Evolutionary conservation across 2,888 invertebrate species (phyloP).

Genomic region (Macropis europaea): DNA sequence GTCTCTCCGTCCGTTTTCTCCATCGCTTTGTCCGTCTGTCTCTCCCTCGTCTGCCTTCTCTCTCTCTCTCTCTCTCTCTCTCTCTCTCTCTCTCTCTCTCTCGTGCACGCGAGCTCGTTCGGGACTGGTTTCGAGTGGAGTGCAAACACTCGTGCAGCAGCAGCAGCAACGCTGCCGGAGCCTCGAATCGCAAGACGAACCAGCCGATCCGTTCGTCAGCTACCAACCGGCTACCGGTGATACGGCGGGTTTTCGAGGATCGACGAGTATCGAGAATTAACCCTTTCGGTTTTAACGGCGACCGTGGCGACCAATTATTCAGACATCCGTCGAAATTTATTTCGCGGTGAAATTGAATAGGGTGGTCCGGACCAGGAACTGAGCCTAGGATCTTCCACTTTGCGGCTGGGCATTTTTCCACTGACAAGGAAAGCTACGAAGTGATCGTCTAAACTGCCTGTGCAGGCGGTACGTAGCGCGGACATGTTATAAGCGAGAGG

Average conservation of each 20-base stretch:
- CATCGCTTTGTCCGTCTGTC: slow-evolving; percentile 29
- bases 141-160: slow-evolving; percentile 77
- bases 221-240: slow-evolving; percentile 36
- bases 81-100: slow-evolving; percentile 20
- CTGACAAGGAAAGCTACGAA: too few species aligned
- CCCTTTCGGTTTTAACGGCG: too few species aligned
- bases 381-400: too few species aligned
- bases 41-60: slow-evolving; percentile 32
- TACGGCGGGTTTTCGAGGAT: slow-evolving; percentile 10
- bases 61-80: slow-evolving; percentile 16
- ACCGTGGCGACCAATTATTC: too few species aligned
- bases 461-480: too few species aligned
- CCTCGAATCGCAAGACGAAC: slow-evolving; percentile 63
- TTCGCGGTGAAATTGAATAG: too few species aligned
- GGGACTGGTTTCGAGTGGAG: slow-evolving; percentile 79
- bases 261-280: too few species aligned
- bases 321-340: too few species aligned
- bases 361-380: too few species aligned
- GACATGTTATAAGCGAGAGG: too few species aligned
- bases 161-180: slow-evolving; percentile 52
- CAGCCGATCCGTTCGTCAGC: slow-evolving; percentile 51
- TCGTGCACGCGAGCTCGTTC: slow-evolving; percentile 69
- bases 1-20: slow-evolving; percentile 51
- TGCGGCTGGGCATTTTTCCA: too few species aligned
- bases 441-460: too few species aligned